A percentile compares a stretch with the other conserved stretches of the same genome.
Conservation (phyloP, 64 coral and sea anemone species). For the Hydrozoanthus tunicans region DNA sequence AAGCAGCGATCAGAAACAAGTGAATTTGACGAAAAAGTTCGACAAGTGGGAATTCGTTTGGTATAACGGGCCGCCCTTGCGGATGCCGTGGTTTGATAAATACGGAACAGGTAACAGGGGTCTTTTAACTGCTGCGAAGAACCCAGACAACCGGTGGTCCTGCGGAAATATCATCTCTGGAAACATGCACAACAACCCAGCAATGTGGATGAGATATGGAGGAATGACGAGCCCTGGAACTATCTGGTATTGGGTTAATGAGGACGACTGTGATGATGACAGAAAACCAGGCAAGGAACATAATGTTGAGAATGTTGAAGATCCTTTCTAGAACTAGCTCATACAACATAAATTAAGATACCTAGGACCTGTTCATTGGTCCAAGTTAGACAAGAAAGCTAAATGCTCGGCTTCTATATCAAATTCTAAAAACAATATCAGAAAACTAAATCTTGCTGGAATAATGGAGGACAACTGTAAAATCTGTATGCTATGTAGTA, state of each 20-base stretch:
- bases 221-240: conserved; percentile 74
- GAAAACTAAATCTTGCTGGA: too few species aligned
- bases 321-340: too few species aligned
- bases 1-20: conserved; percentile 53
- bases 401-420: too few species aligned
- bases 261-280: conserved; percentile 77
- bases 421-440: too few species aligned
- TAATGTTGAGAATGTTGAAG: too few species aligned
- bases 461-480: too few species aligned
- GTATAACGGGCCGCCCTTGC: conserved; percentile 21
- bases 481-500: too few species aligned
- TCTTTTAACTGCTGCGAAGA: conserved; percentile 61
- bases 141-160: conserved; percentile 6
- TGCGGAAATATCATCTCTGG: conserved; percentile 71
- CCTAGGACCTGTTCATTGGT: too few species aligned
- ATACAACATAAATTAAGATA: too few species aligned
- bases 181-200: conserved; percentile 50
- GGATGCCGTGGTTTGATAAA: conserved; percentile 85
- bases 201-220: conserved; percentile 62
- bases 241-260: conserved; percentile 89
- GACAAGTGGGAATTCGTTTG: conserved; percentile 58
- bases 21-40: conserved; percentile 52
- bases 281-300: conserved; percentile 66
- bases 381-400: too few species aligned
- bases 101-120: conserved; percentile 53